A percentile compares a stretch with the other conserved stretches of the same genome.
These are phyloP conservation scores for Ceyx cyanopectus DNA, from an alignment of 2,113 vertebrate species.

Conservation along the genomic window DNA sequence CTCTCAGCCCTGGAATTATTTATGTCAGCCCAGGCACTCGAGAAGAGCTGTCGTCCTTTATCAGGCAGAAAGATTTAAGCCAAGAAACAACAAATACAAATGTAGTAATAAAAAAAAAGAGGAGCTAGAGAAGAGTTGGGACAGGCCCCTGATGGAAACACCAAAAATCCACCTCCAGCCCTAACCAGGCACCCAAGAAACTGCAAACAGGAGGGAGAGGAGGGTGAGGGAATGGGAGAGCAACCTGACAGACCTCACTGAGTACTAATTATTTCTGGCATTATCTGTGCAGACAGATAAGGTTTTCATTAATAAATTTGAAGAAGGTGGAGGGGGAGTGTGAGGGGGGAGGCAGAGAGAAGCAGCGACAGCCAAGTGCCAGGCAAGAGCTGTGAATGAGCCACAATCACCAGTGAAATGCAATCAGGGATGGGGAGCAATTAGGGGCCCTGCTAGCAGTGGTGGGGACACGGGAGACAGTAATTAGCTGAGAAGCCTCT, in stretches of 20 bases:
- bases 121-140: not conserved
- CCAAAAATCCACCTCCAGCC: not conserved
- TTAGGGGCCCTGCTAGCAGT: not conserved
- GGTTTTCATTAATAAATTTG: constrained; percentile 60
- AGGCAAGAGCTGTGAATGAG: constrained; percentile 25
- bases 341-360: not conserved
- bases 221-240: not conserved
- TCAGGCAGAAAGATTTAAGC: constrained; percentile 50
- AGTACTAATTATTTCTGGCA: constrained; percentile 64
- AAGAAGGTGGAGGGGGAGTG: not conserved
- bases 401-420: not conserved
- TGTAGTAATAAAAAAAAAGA: not conserved
- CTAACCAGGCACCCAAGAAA: not conserved
- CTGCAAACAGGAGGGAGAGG: not conserved
- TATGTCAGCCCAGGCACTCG: constrained; percentile 44
- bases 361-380: not conserved
- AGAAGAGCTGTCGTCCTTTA: constrained; percentile 46
- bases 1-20: constrained; percentile 69
- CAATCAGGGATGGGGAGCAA: constrained; percentile 22
- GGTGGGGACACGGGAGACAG: not conserved
- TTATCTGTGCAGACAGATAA: constrained; percentile 57
- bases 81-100: not conserved
- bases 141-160: accelerated
- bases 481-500: constrained; percentile 40
- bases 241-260: not conserved